Base-by-base conservation (phyloP, 2,888 invertebrate genomes). In the Liodrosophila aerea region DNA sequence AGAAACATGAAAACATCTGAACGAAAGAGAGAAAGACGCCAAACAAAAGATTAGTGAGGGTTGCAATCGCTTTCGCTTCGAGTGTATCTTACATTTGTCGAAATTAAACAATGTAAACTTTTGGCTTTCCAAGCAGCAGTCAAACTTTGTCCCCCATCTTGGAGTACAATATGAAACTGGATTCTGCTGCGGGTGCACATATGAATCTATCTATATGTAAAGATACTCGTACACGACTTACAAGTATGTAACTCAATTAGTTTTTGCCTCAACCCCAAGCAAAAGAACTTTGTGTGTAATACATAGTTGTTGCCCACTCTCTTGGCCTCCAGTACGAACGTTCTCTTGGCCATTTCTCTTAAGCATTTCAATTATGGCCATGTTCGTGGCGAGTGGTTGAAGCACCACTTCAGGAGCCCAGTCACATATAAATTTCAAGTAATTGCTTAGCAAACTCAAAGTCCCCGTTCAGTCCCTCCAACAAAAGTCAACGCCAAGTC, bases 41-140 rank as follows among this genome's bases (percentile, higher is more conserved):
- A 80, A 74, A 80, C 83, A 82, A 82, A 75, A 83, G 81, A 73
- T 77, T 84, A 75, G 66, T 71, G 78, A 64, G 65, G 76, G 51
- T 56, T 63, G 71, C 69, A 76, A 78, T 78, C 82, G 78, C 64
- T 66, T 69, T 71, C 63, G 75, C 68, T 73, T 76, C 68, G 78
- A 76, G 73, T 81, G 73, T 73, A 68, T 76, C 73, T 76, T 73
- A 83, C 80, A 81, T 81, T 81, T 78, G 76, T 67, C 78, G 78
- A 81, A 81, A 84, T 81, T 84, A 78, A 84, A 81, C 81, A 81
- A 81, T 84, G 78, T 84, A 81, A 81, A 81, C 76, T 84, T 81
- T 78, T 46, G 63, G 72, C 72, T 72, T 65, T 54, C 62, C 60
- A 58, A 69, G 68, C 61, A 58, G 40, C 68, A 45, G 41, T 47